phyloP scores from a whole-genome alignment of 2,888 invertebrate genomes.

The Argyresthia albistria region DNA sequence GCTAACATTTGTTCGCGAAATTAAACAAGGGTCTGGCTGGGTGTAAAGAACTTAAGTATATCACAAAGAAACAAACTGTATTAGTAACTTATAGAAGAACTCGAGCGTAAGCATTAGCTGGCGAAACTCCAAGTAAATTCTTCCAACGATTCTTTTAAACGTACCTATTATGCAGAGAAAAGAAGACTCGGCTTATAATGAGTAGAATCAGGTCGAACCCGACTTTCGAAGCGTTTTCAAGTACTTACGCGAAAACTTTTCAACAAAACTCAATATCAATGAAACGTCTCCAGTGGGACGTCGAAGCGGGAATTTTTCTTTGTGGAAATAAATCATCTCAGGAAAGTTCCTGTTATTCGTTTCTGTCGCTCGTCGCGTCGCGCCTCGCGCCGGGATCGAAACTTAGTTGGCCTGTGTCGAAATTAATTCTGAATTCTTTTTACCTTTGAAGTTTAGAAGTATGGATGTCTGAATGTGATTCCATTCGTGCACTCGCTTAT shows the following conservation, averaged over 20 bases:
- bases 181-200: conserved; percentile 42
- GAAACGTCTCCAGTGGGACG: conserved; percentile 44
- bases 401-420: conserved; percentile 53
- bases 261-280: conserved; percentile 63
- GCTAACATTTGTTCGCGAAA: background rate
- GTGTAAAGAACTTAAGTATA: conserved; percentile 35
- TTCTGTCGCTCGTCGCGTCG: conserved; percentile 35
- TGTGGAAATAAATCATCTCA: conserved; percentile 60
- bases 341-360: conserved; percentile 48
- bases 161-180: conserved; percentile 36
- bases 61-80: conserved; percentile 40
- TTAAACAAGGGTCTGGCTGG: background rate
- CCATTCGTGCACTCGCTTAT: conserved; percentile 23
- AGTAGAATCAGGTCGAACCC: conserved; percentile 30
- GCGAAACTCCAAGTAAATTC: conserved; percentile 23
- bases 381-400: conserved; percentile 25
- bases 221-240: conserved; percentile 43
- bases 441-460: conserved; percentile 54
- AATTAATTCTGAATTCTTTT: conserved; percentile 49
- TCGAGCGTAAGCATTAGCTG: conserved; percentile 24
- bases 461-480: conserved; percentile 65
- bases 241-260: conserved; percentile 44
- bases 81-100: conserved; percentile 32
- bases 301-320: conserved; percentile 44
- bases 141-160: conserved; percentile 35